Conservation (phyloP, 2,797 vertebrate genomes). For the Adrianichthys oophorus region DNA sequence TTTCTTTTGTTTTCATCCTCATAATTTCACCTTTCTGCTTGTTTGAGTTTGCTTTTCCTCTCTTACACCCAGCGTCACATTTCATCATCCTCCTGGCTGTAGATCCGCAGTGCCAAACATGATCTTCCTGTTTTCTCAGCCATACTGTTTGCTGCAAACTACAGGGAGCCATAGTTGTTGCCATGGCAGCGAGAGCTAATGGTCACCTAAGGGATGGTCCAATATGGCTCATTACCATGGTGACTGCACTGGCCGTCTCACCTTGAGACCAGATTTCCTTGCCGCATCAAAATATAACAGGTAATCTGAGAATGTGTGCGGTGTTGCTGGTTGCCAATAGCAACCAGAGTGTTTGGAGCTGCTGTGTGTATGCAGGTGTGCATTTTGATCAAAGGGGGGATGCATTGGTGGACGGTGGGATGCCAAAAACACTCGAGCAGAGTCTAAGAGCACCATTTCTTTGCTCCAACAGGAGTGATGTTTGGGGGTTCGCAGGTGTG, state of each 20-base stretch:
- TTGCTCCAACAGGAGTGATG: neutral
- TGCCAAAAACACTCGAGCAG: neutral
- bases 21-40: neutral
- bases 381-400: neutral
- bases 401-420: neutral
- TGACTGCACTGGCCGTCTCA: slow-evolving; percentile 44
- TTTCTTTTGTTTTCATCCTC: no score
- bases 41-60: neutral
- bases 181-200: slow-evolving; percentile 56
- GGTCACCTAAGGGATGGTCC: slow-evolving; percentile 59
- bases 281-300: slow-evolving; percentile 37
- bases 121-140: slow-evolving; percentile 8
- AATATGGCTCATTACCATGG: slow-evolving; percentile 65
- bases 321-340: slow-evolving; percentile 23
- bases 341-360: neutral
- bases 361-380: neutral
- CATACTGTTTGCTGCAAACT: slow-evolving; percentile 26
- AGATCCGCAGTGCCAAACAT: slow-evolving; percentile 19
- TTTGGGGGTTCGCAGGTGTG: neutral
- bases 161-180: slow-evolving; percentile 63
- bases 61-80: neutral
- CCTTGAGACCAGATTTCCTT: slow-evolving; percentile 30
- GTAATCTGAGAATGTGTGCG: neutral
- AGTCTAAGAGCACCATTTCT: neutral
- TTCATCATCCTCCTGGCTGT: neutral